Evolutionary conservation across 2,888 invertebrate species (phyloP).

Genomic region (Acanthosepion pharaonis): DNA sequence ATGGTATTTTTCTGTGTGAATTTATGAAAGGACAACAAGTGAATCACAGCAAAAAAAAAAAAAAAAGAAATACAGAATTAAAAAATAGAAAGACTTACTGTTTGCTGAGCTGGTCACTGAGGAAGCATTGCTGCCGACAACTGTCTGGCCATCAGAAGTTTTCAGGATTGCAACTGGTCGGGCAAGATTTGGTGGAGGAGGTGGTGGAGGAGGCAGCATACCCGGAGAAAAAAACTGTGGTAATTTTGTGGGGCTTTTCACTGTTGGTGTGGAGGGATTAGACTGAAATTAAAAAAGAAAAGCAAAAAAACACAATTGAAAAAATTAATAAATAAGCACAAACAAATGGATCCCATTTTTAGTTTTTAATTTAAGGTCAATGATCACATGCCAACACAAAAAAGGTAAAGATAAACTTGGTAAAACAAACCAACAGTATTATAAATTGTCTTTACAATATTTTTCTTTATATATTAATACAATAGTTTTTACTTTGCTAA

Average conservation of each 20-base stretch:
- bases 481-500: neutral
- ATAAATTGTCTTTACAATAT: neutral
- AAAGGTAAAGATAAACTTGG: too few relatives aligned
- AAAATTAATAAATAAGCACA: too few relatives aligned
- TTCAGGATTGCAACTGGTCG: slow-evolving; percentile 95
- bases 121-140: slow-evolving; percentile 56
- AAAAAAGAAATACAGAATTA: neutral
- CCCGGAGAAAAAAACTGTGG: slow-evolving; percentile 90
- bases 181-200: slow-evolving; percentile 89
- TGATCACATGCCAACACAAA: too few relatives aligned
- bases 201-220: slow-evolving; percentile 83
- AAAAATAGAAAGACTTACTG: slow-evolving; percentile 34
- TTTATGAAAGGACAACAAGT: neutral
- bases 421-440: neutral
- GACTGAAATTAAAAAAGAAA: slow-evolving; percentile 61
- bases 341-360: too few relatives aligned
- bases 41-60: neutral
- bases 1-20: neutral
- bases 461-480: neutral
- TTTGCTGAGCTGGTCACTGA: slow-evolving; percentile 48
- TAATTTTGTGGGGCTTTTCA: slow-evolving; percentile 77
- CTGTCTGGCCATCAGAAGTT: slow-evolving; percentile 77
- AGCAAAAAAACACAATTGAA: neutral
- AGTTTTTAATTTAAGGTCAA: too few relatives aligned
- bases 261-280: slow-evolving; percentile 70